Base-by-base conservation (phyloP, 2,113 vertebrate species). In the Platysteira castanea region DNA sequence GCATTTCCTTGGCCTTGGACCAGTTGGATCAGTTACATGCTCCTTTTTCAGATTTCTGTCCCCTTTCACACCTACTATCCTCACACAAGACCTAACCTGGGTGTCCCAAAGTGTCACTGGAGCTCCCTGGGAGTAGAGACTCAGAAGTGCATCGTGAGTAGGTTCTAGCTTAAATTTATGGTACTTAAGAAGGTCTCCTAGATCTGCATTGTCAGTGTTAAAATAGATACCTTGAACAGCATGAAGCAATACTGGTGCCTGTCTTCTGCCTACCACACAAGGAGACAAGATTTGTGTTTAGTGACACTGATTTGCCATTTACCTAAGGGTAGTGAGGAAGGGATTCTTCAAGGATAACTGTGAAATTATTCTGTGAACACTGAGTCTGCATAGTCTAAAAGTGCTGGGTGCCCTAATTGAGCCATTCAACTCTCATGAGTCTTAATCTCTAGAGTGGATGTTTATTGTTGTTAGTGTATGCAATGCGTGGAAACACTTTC, bases 1-100 rank as follows among this genome's bases (percentile, higher is more conserved):
- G 67, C 63, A 91, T 95, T 87, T 92, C 50, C 67, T 67, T 91
- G 89, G 83, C 65, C 37, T 82, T 5, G 1, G 22, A 91, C 41
- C 84, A 78, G 64, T 23, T 84, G 69, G 56, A 90, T 95, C 87
- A 85, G 21, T 85, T 95, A 78, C 21, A 1, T 37, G 39, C 52
- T 87, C 47, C 53, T 64, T 75, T 46, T 70, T 87, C 49, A 42
- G 42, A 49, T 74, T 93, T 92, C 61, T 84, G 21, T 64, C 74
- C 28, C 33, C 33, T 92, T 92, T 28, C 37, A 63, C 73, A 57
- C 49, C 17, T 70, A 60, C 65, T 33, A 4, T n/a, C 70, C 65
- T 84, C 86, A 76, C 27, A 13, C 0, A 0, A 59, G 46, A 65
- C 35, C 10, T 57, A 54, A 35, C 12, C 23, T 20, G 14, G 4